A percentile compares a stretch with the other conserved stretches of the same genome.
Conservation (phyloP, 2,797 vertebrate species). For the Pseudochromis fuscus region DNA sequence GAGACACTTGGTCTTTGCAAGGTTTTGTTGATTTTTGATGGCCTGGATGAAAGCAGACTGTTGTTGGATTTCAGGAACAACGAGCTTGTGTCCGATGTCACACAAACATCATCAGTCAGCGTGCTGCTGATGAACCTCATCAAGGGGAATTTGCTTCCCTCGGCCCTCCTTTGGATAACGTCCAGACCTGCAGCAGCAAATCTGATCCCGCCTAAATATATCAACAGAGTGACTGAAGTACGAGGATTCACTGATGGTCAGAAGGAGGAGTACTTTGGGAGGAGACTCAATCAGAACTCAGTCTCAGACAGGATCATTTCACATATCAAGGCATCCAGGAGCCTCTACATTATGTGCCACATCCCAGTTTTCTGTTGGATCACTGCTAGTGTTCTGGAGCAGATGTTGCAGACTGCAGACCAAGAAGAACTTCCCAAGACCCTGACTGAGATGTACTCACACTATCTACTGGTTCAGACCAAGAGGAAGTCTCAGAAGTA, state of each 20-base stretch:
- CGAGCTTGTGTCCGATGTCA: constrained; percentile 19
- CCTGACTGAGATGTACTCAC: constrained; percentile 56
- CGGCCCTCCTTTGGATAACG: constrained; percentile 46
- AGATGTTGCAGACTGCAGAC: constrained; percentile 13
- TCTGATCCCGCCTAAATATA: constrained; percentile 6
- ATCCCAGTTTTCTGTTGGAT: constrained; percentile 68
- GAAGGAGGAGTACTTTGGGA: constrained; percentile 63
- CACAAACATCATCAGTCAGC: constrained; percentile 39
- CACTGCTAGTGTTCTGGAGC: constrained; percentile 39
- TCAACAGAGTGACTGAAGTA: constrained; percentile 44
- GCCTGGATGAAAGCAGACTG: constrained; percentile 56
- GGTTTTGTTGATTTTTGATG: constrained; percentile 64
- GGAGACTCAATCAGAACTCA: constrained; percentile 43
- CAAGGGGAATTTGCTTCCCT: constrained; percentile 26
- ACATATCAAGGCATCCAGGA: constrained; percentile 46
- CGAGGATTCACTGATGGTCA: constrained; percentile 44
- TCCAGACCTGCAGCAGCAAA: too few species aligned
- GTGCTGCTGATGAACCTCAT: constrained; percentile 42
- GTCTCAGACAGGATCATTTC: constrained; percentile 28
- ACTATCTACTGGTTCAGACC: constrained; percentile 56
- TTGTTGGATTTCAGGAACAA: constrained; percentile 48
- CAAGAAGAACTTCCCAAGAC: constrained; percentile 39
- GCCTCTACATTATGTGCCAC: constrained; percentile 62
- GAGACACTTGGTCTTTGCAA: constrained; percentile 37
- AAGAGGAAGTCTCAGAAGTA: constrained; percentile 43